phyloP scores from a whole-genome alignment of 2,113 vertebrate genomes.

The Corythoichthys haematopterus region DNA sequence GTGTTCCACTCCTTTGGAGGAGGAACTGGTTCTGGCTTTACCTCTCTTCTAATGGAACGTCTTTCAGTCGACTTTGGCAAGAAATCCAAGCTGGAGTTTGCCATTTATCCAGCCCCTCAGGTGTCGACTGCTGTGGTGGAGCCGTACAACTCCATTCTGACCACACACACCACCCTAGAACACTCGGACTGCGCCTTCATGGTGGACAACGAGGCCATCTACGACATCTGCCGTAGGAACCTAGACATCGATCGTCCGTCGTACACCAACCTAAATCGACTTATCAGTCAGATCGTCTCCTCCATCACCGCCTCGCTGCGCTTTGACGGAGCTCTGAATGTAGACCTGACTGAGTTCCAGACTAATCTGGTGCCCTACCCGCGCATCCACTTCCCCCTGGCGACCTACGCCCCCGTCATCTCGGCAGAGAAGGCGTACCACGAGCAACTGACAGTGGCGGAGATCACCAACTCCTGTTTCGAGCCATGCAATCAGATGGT shows the following conservation, averaged over 20 bases:
- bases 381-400: slow-evolving; percentile 81
- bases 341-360: slow-evolving; percentile 71
- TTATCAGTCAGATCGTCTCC: slow-evolving; percentile 56
- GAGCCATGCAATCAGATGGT: slow-evolving; percentile 57
- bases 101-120: slow-evolving; percentile 63
- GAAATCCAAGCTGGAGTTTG: slow-evolving; percentile 66
- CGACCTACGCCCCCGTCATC: slow-evolving; percentile 80
- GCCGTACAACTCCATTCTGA: slow-evolving; percentile 66
- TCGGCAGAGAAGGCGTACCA: slow-evolving; percentile 65
- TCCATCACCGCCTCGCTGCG: slow-evolving; percentile 62
- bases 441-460: slow-evolving; percentile 58
- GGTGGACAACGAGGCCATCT: slow-evolving; percentile 68
- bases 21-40: slow-evolving; percentile 64
- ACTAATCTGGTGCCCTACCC: slow-evolving; percentile 75
- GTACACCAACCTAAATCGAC: slow-evolving; percentile 61
- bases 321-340: slow-evolving; percentile 58
- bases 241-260: slow-evolving; percentile 60
- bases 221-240: slow-evolving; percentile 64
- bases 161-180: slow-evolving; percentile 67
- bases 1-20: slow-evolving; percentile 65
- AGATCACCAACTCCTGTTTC: slow-evolving; percentile 62
- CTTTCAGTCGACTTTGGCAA: slow-evolving; percentile 63
- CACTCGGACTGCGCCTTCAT: slow-evolving; percentile 68
- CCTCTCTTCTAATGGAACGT: slow-evolving; percentile 63
- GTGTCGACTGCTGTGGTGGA: slow-evolving; percentile 65